These are phyloP conservation scores for Zaprionus africanus DNA, from an alignment of 1,140 invertebrate genomes.

Conservation along the genomic window DNA sequence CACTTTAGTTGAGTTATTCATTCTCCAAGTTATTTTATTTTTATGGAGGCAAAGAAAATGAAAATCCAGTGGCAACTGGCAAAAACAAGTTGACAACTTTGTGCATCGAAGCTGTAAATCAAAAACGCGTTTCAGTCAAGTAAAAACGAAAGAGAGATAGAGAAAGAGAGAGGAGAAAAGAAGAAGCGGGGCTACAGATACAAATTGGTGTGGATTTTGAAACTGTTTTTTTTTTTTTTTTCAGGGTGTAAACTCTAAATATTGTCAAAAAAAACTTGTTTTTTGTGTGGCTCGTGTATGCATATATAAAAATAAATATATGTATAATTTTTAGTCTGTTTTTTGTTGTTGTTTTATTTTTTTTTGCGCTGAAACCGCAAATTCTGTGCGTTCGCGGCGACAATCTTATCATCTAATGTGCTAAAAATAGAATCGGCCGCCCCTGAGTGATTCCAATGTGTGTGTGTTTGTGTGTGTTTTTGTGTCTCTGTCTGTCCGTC, in stretches of 20 bases:
- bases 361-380: conserved; percentile 70
- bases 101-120: conserved; percentile 43
- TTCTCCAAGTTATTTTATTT: neutral
- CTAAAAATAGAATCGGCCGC: conserved; percentile 68
- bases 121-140: conserved; percentile 40
- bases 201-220: conserved; percentile 40
- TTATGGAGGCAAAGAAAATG: conserved; percentile 15
- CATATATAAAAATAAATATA: conserved; percentile 34
- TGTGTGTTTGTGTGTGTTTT: conserved; percentile 23
- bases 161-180: neutral
- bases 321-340: conserved; percentile 39
- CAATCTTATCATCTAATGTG: conserved; percentile 81
- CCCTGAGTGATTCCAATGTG: conserved; percentile 46
- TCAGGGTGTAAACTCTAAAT: conserved; percentile 48
- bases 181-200: conserved; percentile 18
- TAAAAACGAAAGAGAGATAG: neutral
- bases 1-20: neutral
- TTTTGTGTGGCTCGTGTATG: conserved; percentile 32
- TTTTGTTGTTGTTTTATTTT: conserved; percentile 18
- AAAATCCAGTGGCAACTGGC: conserved; percentile 38
- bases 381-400: conserved; percentile 70
- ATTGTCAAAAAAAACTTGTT: conserved; percentile 54
- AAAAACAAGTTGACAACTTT: conserved; percentile 44
- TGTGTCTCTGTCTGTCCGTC: conserved; percentile 50
- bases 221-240: conserved; percentile 49